Base-by-base conservation (phyloP, 2,888 invertebrate species). In the Globia sparganii region DNA sequence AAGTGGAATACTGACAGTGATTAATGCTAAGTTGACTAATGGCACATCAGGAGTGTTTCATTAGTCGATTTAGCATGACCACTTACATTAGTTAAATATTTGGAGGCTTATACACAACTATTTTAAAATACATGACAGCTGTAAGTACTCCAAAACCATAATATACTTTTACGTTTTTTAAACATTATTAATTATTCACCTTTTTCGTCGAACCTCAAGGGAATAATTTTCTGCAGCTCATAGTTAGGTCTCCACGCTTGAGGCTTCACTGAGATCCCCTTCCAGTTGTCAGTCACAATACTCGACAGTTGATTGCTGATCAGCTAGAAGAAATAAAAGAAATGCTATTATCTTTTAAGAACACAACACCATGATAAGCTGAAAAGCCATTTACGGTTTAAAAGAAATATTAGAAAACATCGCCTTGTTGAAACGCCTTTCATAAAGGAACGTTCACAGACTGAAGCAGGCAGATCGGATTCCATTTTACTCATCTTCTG, bases 221-320 rank as follows among this genome's bases (percentile, higher is more conserved):
- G 94, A n/a, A 98, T 94, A 2, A 91, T 94, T 83, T 97, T 97
- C 28, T 94, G 92, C 1, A 97, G 92, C 11, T 96, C 93, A 88
- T 98, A 97, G 93, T 98, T 99, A 0, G 98, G 92, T 86, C 98
- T 97, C 91, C 96, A 97, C 0, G 95, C 91, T 0, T 89, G 88
- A 0, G 95, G 91, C 2, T 91, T 82, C 0, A 96, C 92, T 2
- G 93, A 91, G 59, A 97, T 97, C 37, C 96, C 96, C 86, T 96
- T 96, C 95, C 96, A 95, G 37, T 90, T 88, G 58, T 94, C 94
- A 56, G 92, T 91, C 1, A 91, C 84, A 0, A 88, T 74, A 43
- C 89, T 91, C 40, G 93, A 86, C 15, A 84, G 82, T 90, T 94
- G 93, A 43, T 91, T 92, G 67, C 90, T 90, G 18, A 96, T 90